Evolutionary conservation across 35 echinoderm and acorn worm species (phyloP).

Genomic region (Diadema setosum): DNA sequence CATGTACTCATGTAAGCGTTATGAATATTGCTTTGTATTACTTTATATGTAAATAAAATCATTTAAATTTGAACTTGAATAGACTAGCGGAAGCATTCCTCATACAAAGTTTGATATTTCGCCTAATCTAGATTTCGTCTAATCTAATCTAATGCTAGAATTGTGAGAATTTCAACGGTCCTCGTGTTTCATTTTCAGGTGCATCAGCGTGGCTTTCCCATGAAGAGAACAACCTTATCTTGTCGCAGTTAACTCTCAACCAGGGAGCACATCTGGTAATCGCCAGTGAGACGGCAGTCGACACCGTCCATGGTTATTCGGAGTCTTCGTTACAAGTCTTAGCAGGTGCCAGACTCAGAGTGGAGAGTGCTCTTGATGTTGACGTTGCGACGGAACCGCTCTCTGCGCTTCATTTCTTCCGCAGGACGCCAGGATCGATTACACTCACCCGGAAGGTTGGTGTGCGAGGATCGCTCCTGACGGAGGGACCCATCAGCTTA

Average conservation of each 20-base stretch:
- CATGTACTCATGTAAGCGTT: too few relatives aligned
- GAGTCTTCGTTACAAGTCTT: slow-evolving; percentile 2
- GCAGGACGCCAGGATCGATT: neutral
- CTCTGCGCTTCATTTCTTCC: slow-evolving; percentile 4
- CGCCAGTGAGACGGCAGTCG: neutral
- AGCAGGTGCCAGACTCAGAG: neutral
- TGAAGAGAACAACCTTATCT: neutral
- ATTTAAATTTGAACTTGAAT: too few relatives aligned
- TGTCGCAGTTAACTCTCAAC: neutral
- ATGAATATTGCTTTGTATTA: too few relatives aligned
- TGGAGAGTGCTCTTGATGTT: neutral
- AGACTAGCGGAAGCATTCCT: too few relatives aligned
- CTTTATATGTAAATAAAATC: too few relatives aligned
- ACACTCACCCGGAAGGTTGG: slow-evolving; percentile 18
- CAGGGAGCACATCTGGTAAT: slow-evolving; percentile 49
- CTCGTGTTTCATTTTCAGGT: slow-evolving; percentile 42
- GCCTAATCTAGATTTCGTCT: too few relatives aligned
- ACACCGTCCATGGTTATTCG: neutral
- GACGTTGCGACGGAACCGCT: slow-evolving; percentile 1
- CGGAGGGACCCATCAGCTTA: neutral
- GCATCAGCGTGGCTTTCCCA: slow-evolving; percentile 59
- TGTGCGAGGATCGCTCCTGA: slow-evolving; percentile 25
- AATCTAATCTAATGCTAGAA: too few relatives aligned
- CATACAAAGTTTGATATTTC: too few relatives aligned
- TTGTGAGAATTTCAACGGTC: too few relatives aligned